These are phyloP conservation scores for Seira musarum DNA, from an alignment of 2,888 invertebrate genomes.

Conservation along the genomic window DNA sequence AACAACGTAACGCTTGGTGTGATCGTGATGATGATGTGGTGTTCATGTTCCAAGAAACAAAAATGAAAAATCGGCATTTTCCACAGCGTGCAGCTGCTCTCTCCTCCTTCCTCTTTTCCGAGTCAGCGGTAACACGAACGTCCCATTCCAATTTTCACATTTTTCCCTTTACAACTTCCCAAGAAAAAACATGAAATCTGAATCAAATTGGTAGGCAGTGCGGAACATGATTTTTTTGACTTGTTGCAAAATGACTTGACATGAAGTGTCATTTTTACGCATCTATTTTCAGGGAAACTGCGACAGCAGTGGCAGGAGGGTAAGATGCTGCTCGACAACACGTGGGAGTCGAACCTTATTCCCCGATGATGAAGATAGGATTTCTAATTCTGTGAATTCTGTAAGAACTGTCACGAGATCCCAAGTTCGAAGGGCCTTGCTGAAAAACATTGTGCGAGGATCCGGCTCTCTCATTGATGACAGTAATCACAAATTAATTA, in stretches of 20 bases:
- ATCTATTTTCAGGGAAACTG: slow-evolving; percentile 64
- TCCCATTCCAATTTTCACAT: too few species aligned
- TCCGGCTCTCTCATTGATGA: slow-evolving; percentile 65
- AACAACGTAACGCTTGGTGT: too few species aligned
- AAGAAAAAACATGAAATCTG: too few species aligned
- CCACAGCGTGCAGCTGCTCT: slow-evolving; percentile 15
- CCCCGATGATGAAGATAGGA: slow-evolving; percentile 35
- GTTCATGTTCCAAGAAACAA: background rate
- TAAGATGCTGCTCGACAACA: slow-evolving; percentile 62
- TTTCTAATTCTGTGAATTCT: slow-evolving; percentile 28
- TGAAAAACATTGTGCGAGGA: slow-evolving; percentile 66
- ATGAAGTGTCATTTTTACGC: too few species aligned
- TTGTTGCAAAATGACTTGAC: too few species aligned
- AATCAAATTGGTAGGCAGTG: too few species aligned
- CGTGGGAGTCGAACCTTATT: slow-evolving; percentile 49
- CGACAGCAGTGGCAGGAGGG: slow-evolving; percentile 57
- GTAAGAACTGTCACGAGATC: slow-evolving; percentile 51
- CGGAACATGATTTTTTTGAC: too few species aligned
- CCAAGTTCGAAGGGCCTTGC: slow-evolving; percentile 62
- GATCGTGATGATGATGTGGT: too few species aligned
- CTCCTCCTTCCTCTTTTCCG: background rate
- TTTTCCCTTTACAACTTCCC: too few species aligned
- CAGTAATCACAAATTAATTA: too few species aligned
- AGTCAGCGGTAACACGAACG: too few species aligned
- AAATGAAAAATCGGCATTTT: slow-evolving; percentile 20